Conservation (phyloP, 2,888 invertebrate species). For the Drosophila paranaensis region DNA sequence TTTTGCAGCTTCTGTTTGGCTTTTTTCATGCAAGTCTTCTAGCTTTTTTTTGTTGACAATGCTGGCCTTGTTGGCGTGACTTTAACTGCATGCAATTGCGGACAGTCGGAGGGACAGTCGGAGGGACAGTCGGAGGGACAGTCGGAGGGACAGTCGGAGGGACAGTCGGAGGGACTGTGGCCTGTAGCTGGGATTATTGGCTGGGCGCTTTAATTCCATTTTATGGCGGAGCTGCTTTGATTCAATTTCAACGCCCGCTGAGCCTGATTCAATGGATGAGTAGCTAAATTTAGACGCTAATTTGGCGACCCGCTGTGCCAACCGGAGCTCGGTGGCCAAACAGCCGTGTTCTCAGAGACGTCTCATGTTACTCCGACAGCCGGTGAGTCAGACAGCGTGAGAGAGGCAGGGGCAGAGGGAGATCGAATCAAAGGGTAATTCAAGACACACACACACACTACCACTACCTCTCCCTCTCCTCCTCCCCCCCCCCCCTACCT, state of each 20-base stretch:
- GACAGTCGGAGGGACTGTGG: too few relatives aligned
- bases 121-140: background rate
- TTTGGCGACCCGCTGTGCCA: constrained; percentile 62
- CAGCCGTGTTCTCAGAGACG: constrained; percentile 30
- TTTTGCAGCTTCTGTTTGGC: constrained; percentile 20
- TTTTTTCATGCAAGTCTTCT: background rate
- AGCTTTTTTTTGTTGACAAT: constrained; percentile 21
- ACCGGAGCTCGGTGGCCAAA: constrained; percentile 25
- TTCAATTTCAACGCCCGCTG: constrained; percentile 42
- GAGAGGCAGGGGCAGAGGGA: background rate
- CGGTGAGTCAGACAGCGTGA: background rate
- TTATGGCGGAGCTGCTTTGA: constrained; percentile 26
- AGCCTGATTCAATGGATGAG: constrained; percentile 52
- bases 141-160: too few relatives aligned
- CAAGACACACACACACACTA: too few relatives aligned
- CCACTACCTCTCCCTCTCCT: constrained; percentile 6
- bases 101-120: background rate
- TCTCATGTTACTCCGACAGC: constrained; percentile 26
- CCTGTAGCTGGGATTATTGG: constrained; percentile 16
- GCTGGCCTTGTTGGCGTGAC: constrained; percentile 7
- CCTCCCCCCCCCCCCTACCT: background rate
- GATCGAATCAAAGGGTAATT: constrained; percentile 25
- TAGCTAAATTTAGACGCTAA: constrained; percentile 76
- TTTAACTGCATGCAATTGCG: constrained; percentile 17
- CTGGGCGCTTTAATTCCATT: constrained; percentile 15